Base-by-base conservation (phyloP, 2,113 vertebrate species). In the Pelodiscus sinensis region DNA sequence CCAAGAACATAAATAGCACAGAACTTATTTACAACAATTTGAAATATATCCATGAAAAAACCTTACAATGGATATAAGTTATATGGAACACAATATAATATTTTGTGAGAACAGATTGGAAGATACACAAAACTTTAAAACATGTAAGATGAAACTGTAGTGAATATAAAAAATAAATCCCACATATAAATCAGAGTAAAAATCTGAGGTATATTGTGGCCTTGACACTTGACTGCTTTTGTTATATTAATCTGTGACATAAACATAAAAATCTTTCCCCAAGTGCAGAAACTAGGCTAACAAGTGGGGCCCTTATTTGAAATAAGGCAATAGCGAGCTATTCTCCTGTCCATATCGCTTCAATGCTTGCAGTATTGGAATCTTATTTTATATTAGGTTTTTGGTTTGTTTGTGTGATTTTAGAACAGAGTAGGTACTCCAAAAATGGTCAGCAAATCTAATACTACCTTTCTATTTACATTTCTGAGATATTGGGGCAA, bases 341-440 rank as follows among this genome's bases (percentile, higher is more conserved):
- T 85, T 79, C 22, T 83, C 54, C 56, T 31, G 3, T 5, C 62
- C 4, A 3, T 4, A 75, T 84, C 19, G 3, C 85, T 90, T 81
- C 60, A 80, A 90, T 22, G 54, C 10, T 12, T 44, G 62, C 19
- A 5, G 1, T 71, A 82, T 35, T 89, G 79, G 85, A 91, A 77
- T 29, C 7, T 75, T 82, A 19, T 25, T 60, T 14, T 83, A 75
- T 73, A 27, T 60, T 60, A 82, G 27, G 78, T 12, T 2, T 82
- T 78, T 50, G 56, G 2, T 90, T 7, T 85, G 85, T 71, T 21
- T 38, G 1, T 24, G 85, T 85, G 81, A 54, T 24, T 82, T 56
- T 0, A 2, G 8, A 71, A 0, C 1, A 81, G n/a, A 77, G 21
- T 27, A 13, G 12, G 60, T 88, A 79, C 38, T 56, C n/a, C 25